Percentiles rank a stretch among this genome's conserved stretches.
phyloP scores from a whole-genome alignment of 2,797 vertebrate species.

The Clarias pachynema region DNA sequence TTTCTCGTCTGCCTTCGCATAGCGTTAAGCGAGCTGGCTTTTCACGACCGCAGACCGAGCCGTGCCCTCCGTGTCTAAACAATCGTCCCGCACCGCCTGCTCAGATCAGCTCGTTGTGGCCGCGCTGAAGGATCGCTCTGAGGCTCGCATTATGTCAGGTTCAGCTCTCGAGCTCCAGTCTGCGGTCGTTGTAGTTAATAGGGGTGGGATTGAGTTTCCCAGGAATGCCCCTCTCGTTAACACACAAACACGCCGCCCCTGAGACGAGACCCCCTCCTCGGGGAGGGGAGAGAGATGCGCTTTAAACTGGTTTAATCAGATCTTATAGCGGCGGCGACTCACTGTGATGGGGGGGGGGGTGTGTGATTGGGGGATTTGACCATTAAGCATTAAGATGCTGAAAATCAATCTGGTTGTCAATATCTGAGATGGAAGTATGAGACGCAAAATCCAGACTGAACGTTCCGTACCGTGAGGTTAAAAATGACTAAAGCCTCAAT shows the following conservation, averaged over 20 bases:
- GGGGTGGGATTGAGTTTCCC: constrained; percentile 41
- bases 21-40: constrained; percentile 18
- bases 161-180: constrained; percentile 30
- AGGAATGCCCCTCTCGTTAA: constrained; percentile 7
- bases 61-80: constrained; percentile 27
- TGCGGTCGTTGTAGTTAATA: constrained; percentile 33
- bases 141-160: constrained; percentile 35
- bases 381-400: constrained; percentile 50
- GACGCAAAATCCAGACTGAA: neutral
- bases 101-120: constrained; percentile 38
- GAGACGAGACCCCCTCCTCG: constrained; percentile 35
- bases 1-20: constrained; percentile 22
- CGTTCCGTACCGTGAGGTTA: neutral
- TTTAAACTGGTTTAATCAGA: constrained; percentile 44
- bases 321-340: neutral
- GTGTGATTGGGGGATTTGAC: too few species aligned
- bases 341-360: neutral
- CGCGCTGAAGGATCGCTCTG: constrained; percentile 20
- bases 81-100: constrained; percentile 17
- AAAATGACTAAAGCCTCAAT: neutral
- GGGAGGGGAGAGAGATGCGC: constrained; percentile 21
- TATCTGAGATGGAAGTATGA: neutral
- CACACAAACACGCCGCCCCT: constrained; percentile 9
- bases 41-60: constrained; percentile 26
- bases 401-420: constrained; percentile 47